Evolutionary conservation across 2,797 vertebrate genomes (phyloP), one percentile per base, ranked within the genome.

Genomic region (Coluber constrictor): DNA sequence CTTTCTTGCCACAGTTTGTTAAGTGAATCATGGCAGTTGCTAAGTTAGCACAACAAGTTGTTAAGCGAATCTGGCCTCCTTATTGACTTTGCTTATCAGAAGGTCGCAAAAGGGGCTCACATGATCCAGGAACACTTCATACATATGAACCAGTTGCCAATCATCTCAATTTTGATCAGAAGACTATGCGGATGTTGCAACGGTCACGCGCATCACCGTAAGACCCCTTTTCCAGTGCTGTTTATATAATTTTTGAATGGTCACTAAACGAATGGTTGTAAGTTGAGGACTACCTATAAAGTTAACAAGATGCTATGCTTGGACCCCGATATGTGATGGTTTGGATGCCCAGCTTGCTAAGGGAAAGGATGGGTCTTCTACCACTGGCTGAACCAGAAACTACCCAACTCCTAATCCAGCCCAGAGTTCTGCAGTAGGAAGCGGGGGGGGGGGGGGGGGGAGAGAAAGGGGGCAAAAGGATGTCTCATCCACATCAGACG

Each of bases 201-300:
- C 1, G 3, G 32, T 37, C 3, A 0, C 8, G 1, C 3, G 0
- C 20, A 32, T 74, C 18, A 32, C 32, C 6, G 4, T 37, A 37
- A 74, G 16, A 37, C n/a, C 6, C 66, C 37, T 37, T 18, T 37
- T 4, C n/a, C n/a, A 74, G 7, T 74, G 66, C 16, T 74, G 66
- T 37, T 43, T 74, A 18, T 3, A 18, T 37, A 74, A 32, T 1
- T 32, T 29, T 18, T 74, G n/a, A 74, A 74, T 9, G n/a, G 66
- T 37, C 16, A 74, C n/a, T 74, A 74, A 74, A 9, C 7, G 2
- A 74, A 74, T 37, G 13, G 61, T 63, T 29, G 10, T 29, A 29
- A n/a, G 63, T 74, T 37, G 15, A 37, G 66, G n/a, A 74, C 66
- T 18, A 37, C 15, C 16, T 70, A 18, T 74, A 18, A 6, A 32